Evolutionary conservation across 2,888 invertebrate species (phyloP).

Genomic region (Dyspetes luteomarginatus): DNA sequence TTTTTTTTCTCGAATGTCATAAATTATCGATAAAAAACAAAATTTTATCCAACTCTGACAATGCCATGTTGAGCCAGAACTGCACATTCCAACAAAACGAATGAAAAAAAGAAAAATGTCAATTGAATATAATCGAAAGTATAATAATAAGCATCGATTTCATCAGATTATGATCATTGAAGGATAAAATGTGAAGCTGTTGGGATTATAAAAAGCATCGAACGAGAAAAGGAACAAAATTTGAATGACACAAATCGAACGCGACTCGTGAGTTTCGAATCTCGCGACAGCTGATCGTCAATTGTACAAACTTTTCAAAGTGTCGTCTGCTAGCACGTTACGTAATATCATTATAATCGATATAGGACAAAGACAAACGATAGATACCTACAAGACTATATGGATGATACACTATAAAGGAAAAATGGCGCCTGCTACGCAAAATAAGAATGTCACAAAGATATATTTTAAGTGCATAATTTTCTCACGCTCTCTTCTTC

Average conservation of each 20-base stretch:
- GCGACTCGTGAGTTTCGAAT: neutral
- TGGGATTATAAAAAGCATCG: too few species aligned
- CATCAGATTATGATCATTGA: too few species aligned
- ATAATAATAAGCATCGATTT: too few species aligned
- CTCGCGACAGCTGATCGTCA: neutral
- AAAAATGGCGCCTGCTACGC: neutral
- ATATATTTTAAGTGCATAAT: neutral
- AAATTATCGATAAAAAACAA: too few species aligned
- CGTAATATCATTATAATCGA: neutral
- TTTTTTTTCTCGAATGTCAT: too few species aligned
- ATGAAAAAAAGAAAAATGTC: too few species aligned
- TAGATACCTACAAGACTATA: neutral
- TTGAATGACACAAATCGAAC: neutral
- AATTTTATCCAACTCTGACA: too few species aligned
- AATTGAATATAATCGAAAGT: too few species aligned
- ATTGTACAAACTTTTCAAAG: neutral
- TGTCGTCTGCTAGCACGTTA: neutral
- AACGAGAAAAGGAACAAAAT: neutral
- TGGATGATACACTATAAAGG: neutral
- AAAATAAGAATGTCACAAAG: neutral
- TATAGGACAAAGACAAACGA: neutral
- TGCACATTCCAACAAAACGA: too few species aligned
- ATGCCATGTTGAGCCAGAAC: too few species aligned
- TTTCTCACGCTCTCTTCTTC: slow-evolving; percentile 49
- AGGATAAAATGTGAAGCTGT: too few species aligned